These are phyloP conservation scores for Austrolebias charrua DNA, from an alignment of 2,797 vertebrate genomes.

Conservation along the genomic window DNA sequence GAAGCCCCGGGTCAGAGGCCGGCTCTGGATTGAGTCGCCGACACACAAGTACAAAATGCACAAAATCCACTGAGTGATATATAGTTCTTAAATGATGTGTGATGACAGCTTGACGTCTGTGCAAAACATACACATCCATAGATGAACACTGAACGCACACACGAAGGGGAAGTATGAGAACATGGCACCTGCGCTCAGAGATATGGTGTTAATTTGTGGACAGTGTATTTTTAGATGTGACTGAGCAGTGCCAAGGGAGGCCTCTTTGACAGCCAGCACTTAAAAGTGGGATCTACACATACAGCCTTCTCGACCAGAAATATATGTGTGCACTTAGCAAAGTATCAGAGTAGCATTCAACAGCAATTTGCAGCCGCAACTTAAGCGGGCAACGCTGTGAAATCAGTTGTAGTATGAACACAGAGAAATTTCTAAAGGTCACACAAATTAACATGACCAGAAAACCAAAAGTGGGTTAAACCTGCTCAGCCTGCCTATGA, in stretches of 20 bases:
- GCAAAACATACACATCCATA: constrained; percentile 16
- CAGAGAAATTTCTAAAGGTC: constrained; percentile 7
- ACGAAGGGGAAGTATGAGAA: constrained; percentile 42
- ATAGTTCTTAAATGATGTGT: constrained; percentile 6
- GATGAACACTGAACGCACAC: constrained; percentile 16
- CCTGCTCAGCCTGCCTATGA: not conserved
- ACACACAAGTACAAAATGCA: constrained; percentile 30
- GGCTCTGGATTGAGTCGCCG: constrained; percentile 60
- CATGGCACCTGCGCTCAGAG: constrained; percentile 54
- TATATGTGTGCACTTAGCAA: constrained; percentile 5
- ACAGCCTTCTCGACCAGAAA: constrained; percentile 19
- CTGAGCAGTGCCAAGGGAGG: constrained; percentile 49
- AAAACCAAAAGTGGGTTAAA: no score
- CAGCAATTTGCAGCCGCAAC: constrained; percentile 6
- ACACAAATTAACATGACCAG: not conserved
- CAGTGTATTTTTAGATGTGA: constrained; percentile 69
- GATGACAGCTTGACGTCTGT: constrained; percentile 14
- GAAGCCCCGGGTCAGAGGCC: constrained; percentile 61
- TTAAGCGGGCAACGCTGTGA: not conserved
- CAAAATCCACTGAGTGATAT: constrained; percentile 6
- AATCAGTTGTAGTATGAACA: not conserved
- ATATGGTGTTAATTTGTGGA: constrained; percentile 67
- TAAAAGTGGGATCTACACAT: constrained; percentile 28
- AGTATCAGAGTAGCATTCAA: not conserved
- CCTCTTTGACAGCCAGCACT: constrained; percentile 45